Evolutionary conservation across 1,140 invertebrate genomes (phyloP).

Genomic region (Meloidogyne chitwoodi): DNA sequence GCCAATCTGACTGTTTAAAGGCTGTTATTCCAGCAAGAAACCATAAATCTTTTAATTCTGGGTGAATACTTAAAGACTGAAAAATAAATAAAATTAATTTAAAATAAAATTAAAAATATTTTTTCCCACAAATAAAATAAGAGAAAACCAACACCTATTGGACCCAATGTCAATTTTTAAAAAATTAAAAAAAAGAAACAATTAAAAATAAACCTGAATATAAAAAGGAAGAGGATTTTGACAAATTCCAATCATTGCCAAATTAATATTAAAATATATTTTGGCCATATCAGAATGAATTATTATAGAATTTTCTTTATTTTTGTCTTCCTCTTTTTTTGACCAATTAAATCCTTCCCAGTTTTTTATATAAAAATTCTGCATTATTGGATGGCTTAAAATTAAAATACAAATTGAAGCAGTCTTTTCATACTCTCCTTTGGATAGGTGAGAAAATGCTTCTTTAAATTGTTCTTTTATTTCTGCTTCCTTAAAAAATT

Average conservation of each 20-base stretch:
- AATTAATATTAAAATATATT: conserved; percentile 27
- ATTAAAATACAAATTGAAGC: background rate
- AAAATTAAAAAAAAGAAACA: background rate
- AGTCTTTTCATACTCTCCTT: background rate
- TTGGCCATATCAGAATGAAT: conserved; percentile 27
- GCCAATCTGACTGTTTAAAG: conserved; percentile 17
- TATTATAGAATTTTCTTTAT: background rate
- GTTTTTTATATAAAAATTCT: background rate
- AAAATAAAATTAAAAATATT: background rate
- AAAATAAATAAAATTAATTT: background rate
- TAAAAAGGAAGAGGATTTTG: conserved; percentile 30
- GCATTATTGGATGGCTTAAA: conserved; percentile 5
- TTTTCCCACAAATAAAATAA: no score
- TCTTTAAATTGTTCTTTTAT: conserved; percentile 6
- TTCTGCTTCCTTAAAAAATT: conserved; percentile 9
- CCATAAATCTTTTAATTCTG: conserved; percentile 27
- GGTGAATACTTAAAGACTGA: conserved; percentile 26
- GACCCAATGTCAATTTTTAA: background rate
- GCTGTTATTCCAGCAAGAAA: conserved; percentile 29
- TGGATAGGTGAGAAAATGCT: conserved; percentile 3
- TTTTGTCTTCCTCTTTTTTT: background rate
- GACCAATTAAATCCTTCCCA: conserved; percentile 6
- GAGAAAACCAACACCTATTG: no score
- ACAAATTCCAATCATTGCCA: conserved; percentile 18
- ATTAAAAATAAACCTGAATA: conserved; percentile 19